Evolutionary conservation across 1,140 invertebrate species (phyloP), one percentile per base, ranked within the genome.

Genomic region (Heliconius melpomene): DNA sequence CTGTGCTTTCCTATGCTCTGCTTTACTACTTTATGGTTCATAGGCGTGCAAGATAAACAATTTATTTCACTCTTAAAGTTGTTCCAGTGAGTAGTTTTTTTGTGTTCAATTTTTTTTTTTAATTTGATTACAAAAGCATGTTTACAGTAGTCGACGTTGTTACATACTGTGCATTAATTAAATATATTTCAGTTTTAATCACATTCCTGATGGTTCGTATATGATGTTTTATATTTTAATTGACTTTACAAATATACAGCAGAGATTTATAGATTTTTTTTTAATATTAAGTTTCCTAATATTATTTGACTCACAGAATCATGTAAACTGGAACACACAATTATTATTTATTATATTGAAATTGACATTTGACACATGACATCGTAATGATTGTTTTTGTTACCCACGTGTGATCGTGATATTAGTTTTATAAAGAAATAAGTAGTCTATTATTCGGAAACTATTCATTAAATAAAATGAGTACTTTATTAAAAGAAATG

Each of bases 401-500:
- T 60, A 23, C 60, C 60, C 60, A 66, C 60, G 60, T 66, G 60
- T 29, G 60, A 66, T 26, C 26, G 7, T 23, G n/a, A 57, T 66
- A 66, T 66, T 66, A 29, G 11, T 29, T 66, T 66, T 29, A 8
- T 66, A 29, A 23, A 66, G 8, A 66, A 60, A 60, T 60, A 23
- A 29, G 1, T 18, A 66, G 3, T 7, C 3, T 16, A 26, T 29
- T 6, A 11, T 66, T 16, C 11, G 16, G 9, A 66, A 66, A 66
- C 1, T 26, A 16, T 29, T 16, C 3, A 29, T 66, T 29, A 29
- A 66, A 0, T 29, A 66, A 26, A 73, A 89, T 90, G 88, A 79
- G 81, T 13, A 84, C 66, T 80, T 75, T 79, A 75, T 80, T 92
- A 13, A 92, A 91, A 86, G 90, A 91, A 88, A 75, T 90, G 91